Evolutionary conservation across 2,797 vertebrate species (phyloP), one percentile per base, ranked within the genome.

Genomic region (Sebastes itinus): DNA sequence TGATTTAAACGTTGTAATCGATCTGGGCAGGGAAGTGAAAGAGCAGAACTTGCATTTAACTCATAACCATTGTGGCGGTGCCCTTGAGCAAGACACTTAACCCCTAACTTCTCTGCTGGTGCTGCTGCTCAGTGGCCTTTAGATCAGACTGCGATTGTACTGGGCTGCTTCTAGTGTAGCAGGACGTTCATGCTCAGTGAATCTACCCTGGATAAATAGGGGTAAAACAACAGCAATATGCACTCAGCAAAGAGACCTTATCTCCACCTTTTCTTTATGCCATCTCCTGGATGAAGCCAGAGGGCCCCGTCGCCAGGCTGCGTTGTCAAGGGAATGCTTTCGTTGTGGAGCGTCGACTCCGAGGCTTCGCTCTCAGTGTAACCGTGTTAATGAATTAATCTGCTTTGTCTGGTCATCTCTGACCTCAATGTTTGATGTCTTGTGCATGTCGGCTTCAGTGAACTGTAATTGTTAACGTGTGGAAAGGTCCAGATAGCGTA

Each of bases 321-420:
- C 5, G 80, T 88, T 59, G 82, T 78, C 75, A 84, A 66, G 85
- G 83, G 82, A 84, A 75, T 77, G 61, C n/a, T 68, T 72, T 75
- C 11, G 12, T 78, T 66, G 60, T 72, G 8, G n/a, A 73, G 64
- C 30, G 59, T 81, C n/a, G 78, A 68, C 72, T 55, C 10, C n/a
- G n/a, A 28, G n/a, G 55, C 56, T 35, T 74, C 56, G 23, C 55
- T 79, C 28, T 74, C 60, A 49, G 52, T 46, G 27, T 52, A 75
- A 73, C 25, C 13, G 23, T 84, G 84, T 82, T 83, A 71, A 92
- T 86, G 23, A 90, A 84, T 80, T 60, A 73, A 84, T 85, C 64
- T 64, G 60, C 84, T 82, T 83, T 84, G 77, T 81, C 72, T 66
- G 28, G 67, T 88, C 79, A 83, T 81, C 70, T 87, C 84, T 82